phyloP scores from a whole-genome alignment of 2,888 invertebrate species.

The Frankliniella fusca region DNA sequence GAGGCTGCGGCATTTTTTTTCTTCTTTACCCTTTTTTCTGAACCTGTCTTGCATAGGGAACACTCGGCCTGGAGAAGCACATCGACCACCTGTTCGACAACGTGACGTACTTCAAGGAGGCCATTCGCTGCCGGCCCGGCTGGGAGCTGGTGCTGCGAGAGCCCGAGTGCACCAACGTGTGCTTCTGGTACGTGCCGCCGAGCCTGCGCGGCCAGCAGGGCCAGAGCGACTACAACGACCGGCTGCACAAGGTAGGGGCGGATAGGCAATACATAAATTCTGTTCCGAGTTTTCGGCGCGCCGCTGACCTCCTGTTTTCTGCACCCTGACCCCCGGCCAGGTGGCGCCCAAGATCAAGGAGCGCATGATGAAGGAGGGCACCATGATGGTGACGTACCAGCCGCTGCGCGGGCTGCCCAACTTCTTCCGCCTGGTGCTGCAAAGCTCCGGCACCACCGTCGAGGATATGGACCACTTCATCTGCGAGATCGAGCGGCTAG shows the following conservation, averaged over 20 bases:
- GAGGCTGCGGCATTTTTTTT: too few relatives aligned
- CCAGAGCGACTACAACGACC: slow-evolving; percentile 58
- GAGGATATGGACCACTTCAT: slow-evolving; percentile 83
- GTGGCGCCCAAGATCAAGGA: slow-evolving; percentile 91
- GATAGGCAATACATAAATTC: not conserved
- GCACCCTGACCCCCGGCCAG: slow-evolving; percentile 43
- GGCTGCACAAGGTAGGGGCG: slow-evolving; percentile 58
- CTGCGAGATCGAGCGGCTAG: slow-evolving; percentile 80
- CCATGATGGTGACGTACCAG: slow-evolving; percentile 96
- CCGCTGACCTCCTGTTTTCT: slow-evolving; percentile 20
- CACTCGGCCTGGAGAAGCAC: slow-evolving; percentile 69
- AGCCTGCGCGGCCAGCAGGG: slow-evolving; percentile 56
- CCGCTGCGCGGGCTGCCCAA: slow-evolving; percentile 80
- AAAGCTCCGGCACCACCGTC: slow-evolving; percentile 79
- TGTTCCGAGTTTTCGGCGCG: not conserved
- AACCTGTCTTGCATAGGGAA: slow-evolving; percentile 51
- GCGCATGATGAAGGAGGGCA: slow-evolving; percentile 89
- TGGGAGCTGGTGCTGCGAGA: slow-evolving; percentile 68
- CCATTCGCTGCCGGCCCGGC: slow-evolving; percentile 63
- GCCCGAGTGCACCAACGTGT: slow-evolving; percentile 91
- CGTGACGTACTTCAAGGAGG: slow-evolving; percentile 64
- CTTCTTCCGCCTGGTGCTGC: slow-evolving; percentile 91
- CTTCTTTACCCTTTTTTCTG: not conserved
- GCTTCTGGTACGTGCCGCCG: slow-evolving; percentile 94
- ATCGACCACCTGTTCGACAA: slow-evolving; percentile 73